phyloP scores from a whole-genome alignment of 2,888 invertebrate species.

The Ditula angustiorana region DNA sequence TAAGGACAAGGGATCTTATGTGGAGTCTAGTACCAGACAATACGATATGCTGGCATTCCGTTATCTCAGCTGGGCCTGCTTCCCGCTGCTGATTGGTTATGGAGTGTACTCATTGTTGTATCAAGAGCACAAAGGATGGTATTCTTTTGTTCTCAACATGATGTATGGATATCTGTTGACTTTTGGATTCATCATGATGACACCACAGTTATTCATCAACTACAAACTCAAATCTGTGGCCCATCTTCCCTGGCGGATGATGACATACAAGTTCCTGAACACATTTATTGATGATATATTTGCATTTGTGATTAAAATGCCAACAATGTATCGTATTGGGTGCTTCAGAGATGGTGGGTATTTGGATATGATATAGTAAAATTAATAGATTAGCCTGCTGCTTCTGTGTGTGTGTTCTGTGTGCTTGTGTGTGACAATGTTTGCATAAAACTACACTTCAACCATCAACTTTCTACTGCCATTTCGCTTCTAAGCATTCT shows the following conservation, averaged over 20 bases:
- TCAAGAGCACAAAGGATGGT: constrained; percentile 99
- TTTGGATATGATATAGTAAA: constrained; percentile 15
- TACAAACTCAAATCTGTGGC: constrained; percentile 99
- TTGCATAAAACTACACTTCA: no score
- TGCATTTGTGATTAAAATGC: constrained; percentile 99
- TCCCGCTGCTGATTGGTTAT: constrained; percentile 97
- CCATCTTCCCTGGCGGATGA: constrained; percentile 99
- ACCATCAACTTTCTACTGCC: no score
- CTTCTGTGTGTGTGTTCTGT: no score
- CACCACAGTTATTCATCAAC: constrained; percentile 99
- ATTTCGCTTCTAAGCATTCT: no score
- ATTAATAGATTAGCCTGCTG: background rate
- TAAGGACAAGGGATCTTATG: constrained; percentile 98
- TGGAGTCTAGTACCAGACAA: constrained; percentile 95
- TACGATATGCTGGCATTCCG: constrained; percentile 98
- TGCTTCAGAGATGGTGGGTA: constrained; percentile 97
- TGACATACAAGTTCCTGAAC: constrained; percentile 99
- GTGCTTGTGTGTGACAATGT: no score
- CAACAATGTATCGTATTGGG: constrained; percentile 98
- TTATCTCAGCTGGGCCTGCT: constrained; percentile 98
- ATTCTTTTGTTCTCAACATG: constrained; percentile 98
- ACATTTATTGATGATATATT: constrained; percentile 99
- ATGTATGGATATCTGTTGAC: constrained; percentile 98
- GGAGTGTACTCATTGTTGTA: constrained; percentile 97
- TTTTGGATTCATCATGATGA: constrained; percentile 99